phyloP scores from a whole-genome alignment of 1,140 invertebrate species.

The Teleopsis dalmanni region DNA sequence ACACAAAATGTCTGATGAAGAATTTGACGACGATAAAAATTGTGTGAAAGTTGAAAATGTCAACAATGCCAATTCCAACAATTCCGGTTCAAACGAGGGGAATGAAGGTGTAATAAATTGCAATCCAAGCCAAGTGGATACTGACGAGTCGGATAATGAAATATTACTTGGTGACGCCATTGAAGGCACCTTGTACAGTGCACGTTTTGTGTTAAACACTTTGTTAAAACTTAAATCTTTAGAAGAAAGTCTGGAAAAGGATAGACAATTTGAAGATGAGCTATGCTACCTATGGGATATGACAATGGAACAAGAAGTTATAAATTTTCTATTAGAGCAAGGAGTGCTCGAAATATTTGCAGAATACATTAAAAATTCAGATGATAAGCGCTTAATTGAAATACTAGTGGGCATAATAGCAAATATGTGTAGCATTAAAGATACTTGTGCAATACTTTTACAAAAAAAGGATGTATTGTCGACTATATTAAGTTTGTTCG shows the following conservation, averaged over 20 bases:
- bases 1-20: too few relatives aligned
- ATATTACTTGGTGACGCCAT: slow-evolving; percentile 60
- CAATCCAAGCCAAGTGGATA: too few relatives aligned
- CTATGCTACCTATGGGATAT: slow-evolving; percentile 72
- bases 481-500: slow-evolving; percentile 50
- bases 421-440: slow-evolving; percentile 58
- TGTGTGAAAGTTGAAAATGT: too few relatives aligned
- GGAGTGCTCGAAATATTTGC: slow-evolving; percentile 54
- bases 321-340: slow-evolving; percentile 57
- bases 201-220: slow-evolving; percentile 61
- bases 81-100: too few relatives aligned
- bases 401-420: slow-evolving; percentile 64
- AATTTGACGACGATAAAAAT: too few relatives aligned
- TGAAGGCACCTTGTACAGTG: slow-evolving; percentile 66
- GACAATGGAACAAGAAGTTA: slow-evolving; percentile 63
- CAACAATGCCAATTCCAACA: too few relatives aligned
- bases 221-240: slow-evolving; percentile 51
- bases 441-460: slow-evolving; percentile 43
- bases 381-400: slow-evolving; percentile 56
- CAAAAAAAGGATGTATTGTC: slow-evolving; percentile 44
- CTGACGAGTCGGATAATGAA: too few relatives aligned
- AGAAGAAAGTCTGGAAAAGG: slow-evolving; percentile 41
- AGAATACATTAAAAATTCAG: slow-evolving; percentile 43
- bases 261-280: slow-evolving; percentile 56
- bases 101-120: too few relatives aligned